Percentiles rank a stretch among this genome's conserved stretches.
phyloP scores from a whole-genome alignment of 2,113 vertebrate species.

The Platycercus adscitus region DNA sequence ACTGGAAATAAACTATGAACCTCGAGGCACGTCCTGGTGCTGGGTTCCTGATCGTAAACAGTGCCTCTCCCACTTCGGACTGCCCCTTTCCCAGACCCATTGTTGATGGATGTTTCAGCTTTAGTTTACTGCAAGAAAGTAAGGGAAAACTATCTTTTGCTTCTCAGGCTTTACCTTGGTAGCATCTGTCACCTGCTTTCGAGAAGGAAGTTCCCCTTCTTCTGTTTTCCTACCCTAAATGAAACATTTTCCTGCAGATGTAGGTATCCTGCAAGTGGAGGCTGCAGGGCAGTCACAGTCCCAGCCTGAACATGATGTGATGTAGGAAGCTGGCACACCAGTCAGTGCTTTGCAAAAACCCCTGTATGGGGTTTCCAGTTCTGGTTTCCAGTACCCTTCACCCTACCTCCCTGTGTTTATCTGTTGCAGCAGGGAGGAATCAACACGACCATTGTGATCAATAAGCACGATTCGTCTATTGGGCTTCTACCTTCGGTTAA shows the following conservation, averaged over 20 bases:
- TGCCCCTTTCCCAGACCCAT: neutral
- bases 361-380: neutral
- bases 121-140: neutral
- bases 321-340: neutral
- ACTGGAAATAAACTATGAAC: neutral
- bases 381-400: fast-evolving
- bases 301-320: neutral
- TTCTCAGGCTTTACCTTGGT: neutral
- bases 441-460: too few relatives aligned
- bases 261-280: neutral
- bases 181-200: neutral
- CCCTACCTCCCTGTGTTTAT: neutral
- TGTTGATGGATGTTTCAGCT: neutral
- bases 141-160: neutral
- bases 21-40: neutral
- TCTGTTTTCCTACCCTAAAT: neutral
- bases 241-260: neutral
- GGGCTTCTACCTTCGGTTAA: too few relatives aligned
- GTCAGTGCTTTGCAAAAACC: neutral
- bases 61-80: neutral
- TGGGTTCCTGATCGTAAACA: fast-evolving
- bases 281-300: neutral
- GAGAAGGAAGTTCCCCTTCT: neutral
- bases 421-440: too few relatives aligned
- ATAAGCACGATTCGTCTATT: too few relatives aligned